Evolutionary conservation across 2,113 vertebrate species (phyloP), one percentile per base, ranked within the genome.

Genomic region (Theropithecus gelada): DNA sequence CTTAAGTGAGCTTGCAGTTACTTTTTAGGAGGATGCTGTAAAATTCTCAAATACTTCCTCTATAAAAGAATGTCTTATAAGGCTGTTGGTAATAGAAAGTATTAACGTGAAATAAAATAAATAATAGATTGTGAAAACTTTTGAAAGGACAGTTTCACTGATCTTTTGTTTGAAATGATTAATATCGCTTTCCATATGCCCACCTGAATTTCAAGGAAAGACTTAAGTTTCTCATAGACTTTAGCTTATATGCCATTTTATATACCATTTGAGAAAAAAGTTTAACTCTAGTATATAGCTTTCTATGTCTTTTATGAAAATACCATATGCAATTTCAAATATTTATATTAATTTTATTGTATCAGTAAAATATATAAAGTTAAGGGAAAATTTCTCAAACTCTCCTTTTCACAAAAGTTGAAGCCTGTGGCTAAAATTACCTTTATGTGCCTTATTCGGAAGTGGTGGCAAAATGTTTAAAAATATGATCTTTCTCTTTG

Each of bases 401-500:
- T 85, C 5, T 27, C 18, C 43, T 73, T 61, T 90, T n/a, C 40
- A 75, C 43, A 61, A 88, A 76, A 92, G 38, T 43, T 91, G 32
- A 88, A 79, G 1, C 8, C 52, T 89, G 9, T 38, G 8, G 2
- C 30, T 94, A 81, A 78, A 72, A 61, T 76, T 86, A 25, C 45
- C 59, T 88, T 89, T 23, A 76, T 2, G 22, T n/a, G 22, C 11
- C 64, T 96, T 43, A 27, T 89, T 78, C 40, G 59, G 64, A 88
- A 90, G 40, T 45, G 38, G 70, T 55, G 12, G 55, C 27, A 85
- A 91, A 87, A 64, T 88, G 43, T 92, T 96, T 95, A 68, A 94
- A 97, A 95, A 64, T 81, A 89, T 57, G n/a, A 68, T 87, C 64
- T 91, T 94, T 38, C n/a, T 91, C 61, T 96, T 93, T 72, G n/a